phyloP scores from a whole-genome alignment of 2,797 vertebrate species.

The Anolis apletophallus region DNA sequence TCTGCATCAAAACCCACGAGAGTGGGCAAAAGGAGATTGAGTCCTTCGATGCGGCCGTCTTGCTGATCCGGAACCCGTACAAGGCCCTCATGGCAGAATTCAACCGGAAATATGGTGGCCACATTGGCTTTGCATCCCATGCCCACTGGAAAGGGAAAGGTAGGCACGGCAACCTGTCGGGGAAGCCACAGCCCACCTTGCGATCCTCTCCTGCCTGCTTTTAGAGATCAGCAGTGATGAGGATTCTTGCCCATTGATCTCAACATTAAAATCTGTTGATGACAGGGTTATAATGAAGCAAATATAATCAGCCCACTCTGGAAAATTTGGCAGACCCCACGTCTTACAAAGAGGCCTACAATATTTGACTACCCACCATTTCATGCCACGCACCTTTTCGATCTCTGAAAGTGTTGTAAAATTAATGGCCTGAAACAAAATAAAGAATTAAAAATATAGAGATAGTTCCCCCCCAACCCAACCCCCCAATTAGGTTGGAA shows the following conservation, averaged over 20 bases:
- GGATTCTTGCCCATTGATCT: background rate
- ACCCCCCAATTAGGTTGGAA: no score
- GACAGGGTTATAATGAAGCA: background rate
- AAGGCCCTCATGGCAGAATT: conserved; percentile 98
- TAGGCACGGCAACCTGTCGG: conserved; percentile 56
- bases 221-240: no score
- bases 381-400: no score
- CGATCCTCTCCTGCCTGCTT: no score
- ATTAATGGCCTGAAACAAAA: background rate
- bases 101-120: conserved; percentile 95
- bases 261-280: background rate
- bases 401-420: no score
- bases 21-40: conserved; percentile 96
- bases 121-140: conserved; percentile 94
- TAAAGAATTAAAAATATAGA: no score
- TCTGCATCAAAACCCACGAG: conserved; percentile 98
- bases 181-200: no score
- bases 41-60: conserved; percentile 89
- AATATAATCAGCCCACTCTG: background rate
- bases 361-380: no score
- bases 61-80: conserved; percentile 96
- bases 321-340: background rate
- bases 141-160: conserved; percentile 98
- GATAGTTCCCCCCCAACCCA: no score
- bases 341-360: no score